These are phyloP conservation scores for Plagiodera versicolora DNA, from an alignment of 2,888 invertebrate genomes.

Conservation along the genomic window DNA sequence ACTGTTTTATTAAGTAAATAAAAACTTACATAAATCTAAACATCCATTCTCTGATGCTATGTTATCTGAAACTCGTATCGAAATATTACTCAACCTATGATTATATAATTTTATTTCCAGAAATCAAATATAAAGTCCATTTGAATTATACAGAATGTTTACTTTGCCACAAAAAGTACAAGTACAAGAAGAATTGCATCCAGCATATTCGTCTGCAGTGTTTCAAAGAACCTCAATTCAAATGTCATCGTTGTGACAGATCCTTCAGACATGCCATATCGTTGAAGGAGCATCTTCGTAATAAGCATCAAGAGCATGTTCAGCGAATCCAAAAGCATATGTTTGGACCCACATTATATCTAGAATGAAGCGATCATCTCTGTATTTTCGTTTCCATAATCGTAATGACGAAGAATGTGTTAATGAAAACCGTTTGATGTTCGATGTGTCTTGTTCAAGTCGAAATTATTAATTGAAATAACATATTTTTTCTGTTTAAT, in stretches of 20 bases:
- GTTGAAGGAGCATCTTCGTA: not conserved
- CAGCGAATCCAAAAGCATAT: not conserved
- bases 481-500: no score
- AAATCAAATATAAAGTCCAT: not conserved
- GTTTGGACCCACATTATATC: no score
- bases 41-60: not conserved
- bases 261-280: slow-evolving; percentile 54
- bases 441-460: no score
- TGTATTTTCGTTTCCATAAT: no score
- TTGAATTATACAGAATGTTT: slow-evolving; percentile 2
- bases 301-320: not conserved
- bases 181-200: slow-evolving; percentile 13
- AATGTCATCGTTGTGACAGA: slow-evolving; percentile 54
- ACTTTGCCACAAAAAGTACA: slow-evolving; percentile 8
- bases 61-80: not conserved
- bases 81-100: not conserved
- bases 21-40: no score
- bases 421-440: no score
- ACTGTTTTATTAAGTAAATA: no score
- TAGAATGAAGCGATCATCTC: no score
- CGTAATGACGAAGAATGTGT: no score
- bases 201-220: slow-evolving; percentile 43
- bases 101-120: not conserved
- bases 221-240: slow-evolving; percentile 57
- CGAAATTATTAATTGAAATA: no score